These are phyloP conservation scores for Phymorhynchus buccinoides DNA, from an alignment of 1,140 invertebrate species.

Conservation along the genomic window DNA sequence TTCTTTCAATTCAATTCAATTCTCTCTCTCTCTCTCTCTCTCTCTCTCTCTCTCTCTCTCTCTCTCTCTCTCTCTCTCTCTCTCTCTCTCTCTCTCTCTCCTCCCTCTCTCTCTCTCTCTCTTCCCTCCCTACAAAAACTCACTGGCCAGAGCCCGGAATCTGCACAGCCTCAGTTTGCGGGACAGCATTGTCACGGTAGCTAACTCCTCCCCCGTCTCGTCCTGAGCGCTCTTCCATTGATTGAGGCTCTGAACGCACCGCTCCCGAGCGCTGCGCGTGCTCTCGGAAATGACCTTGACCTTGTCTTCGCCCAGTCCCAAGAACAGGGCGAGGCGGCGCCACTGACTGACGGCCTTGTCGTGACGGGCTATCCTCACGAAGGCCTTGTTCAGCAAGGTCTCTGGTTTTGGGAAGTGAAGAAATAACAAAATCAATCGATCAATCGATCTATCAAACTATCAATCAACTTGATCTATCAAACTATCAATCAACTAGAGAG, in stretches of 20 bases:
- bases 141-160: slow-evolving; percentile 52
- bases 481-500: no score
- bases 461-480: no score
- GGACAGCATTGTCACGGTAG: slow-evolving; percentile 46
- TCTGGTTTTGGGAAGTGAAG: no score
- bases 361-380: slow-evolving; percentile 56
- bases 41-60: no score
- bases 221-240: slow-evolving; percentile 41
- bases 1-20: no score
- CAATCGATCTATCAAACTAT: no score
- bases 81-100: no score
- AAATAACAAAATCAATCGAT: no score
- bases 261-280: slow-evolving; percentile 49
- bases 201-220: slow-evolving; percentile 35
- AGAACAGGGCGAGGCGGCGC: slow-evolving; percentile 46
- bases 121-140: background rate
- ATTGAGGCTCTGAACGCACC: slow-evolving; percentile 26
- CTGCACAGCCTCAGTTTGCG: slow-evolving; percentile 48
- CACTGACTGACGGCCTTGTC: slow-evolving; percentile 48
- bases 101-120: no score
- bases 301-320: slow-evolving; percentile 51
- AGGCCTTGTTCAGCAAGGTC: slow-evolving; percentile 49
- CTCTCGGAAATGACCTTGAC: slow-evolving; percentile 50
- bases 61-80: no score
- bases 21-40: no score